Conservation (phyloP, 2,888 invertebrate species). For the Globia sparganii region DNA sequence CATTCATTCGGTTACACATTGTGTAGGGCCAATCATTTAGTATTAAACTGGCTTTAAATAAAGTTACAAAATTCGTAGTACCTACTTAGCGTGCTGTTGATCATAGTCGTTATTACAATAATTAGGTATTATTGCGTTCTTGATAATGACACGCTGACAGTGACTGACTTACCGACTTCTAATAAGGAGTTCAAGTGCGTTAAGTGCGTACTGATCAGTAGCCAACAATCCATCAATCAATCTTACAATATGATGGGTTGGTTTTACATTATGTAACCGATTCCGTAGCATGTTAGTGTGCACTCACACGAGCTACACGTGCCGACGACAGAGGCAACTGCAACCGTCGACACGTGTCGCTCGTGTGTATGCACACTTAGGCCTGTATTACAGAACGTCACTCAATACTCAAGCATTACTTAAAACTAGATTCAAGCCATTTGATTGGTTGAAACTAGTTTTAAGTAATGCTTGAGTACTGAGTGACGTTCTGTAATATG, state of each 20-base stretch:
- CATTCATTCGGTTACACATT: too few relatives aligned
- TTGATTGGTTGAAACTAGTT: too few relatives aligned
- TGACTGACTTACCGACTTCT: conserved; percentile 34
- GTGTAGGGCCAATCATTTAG: too few relatives aligned
- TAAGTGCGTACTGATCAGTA: conserved; percentile 1
- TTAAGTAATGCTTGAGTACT: too few relatives aligned
- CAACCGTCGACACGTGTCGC: too few relatives aligned
- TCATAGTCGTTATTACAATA: conserved; percentile 21
- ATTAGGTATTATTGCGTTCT: conserved; percentile 25
- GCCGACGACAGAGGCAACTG: too few relatives aligned
- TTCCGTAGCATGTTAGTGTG: not conserved
- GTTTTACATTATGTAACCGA: not conserved
- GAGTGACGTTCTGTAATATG: too few relatives aligned
- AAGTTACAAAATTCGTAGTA: conserved; percentile 7
- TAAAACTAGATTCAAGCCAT: too few relatives aligned
- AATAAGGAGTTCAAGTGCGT: conserved; percentile 33
- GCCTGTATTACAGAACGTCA: too few relatives aligned
- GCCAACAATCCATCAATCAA: not conserved
- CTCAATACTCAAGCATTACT: too few relatives aligned
- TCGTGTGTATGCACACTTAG: too few relatives aligned
- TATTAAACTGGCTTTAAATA: not conserved
- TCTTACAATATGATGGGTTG: not conserved
- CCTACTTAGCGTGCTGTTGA: conserved; percentile 6
- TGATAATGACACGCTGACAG: conserved; percentile 49
- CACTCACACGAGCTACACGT: too few relatives aligned